A percentile compares a stretch with the other conserved stretches of the same genome.
phyloP scores from a whole-genome alignment of 2,797 vertebrate genomes.

The Jordanella pulchra region DNA sequence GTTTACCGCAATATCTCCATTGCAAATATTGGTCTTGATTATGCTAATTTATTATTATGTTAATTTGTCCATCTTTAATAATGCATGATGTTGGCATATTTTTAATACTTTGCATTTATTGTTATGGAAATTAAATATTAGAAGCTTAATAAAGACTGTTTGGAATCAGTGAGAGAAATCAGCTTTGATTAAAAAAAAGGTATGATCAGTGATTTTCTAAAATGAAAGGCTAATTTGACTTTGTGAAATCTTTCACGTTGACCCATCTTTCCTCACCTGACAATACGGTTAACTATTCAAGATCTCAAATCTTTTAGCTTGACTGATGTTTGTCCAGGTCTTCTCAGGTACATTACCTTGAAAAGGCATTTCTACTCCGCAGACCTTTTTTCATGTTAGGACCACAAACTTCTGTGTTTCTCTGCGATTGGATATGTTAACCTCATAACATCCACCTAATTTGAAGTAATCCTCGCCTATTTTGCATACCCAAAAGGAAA shows the following conservation, averaged over 20 bases:
- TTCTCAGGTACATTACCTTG: not conserved
- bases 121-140: conserved; percentile 62
- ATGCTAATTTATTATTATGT: conserved; percentile 79
- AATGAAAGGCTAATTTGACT: conserved; percentile 3
- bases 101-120: conserved; percentile 69
- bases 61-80: conserved; percentile 77
- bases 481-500: too few species aligned
- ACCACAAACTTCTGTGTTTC: not conserved
- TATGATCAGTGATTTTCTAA: conserved; percentile 4
- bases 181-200: conserved; percentile 9
- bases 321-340: conserved; percentile 26
- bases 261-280: conserved; percentile 4
- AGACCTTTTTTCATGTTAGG: not conserved
- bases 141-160: conserved; percentile 61
- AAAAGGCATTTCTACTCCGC: not conserved
- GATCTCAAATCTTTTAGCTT: conserved; percentile 35
- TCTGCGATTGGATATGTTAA: too few species aligned
- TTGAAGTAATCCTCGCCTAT: too few species aligned
- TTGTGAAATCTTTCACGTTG: conserved; percentile 4
- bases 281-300: not conserved
- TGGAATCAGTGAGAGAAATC: conserved; percentile 24
- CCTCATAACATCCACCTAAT: too few species aligned
- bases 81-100: conserved; percentile 79
- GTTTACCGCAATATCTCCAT: conserved; percentile 54
- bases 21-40: conserved; percentile 74